These are phyloP conservation scores for rat (Rattus norvegicus) DNA, from an alignment of 2,113 vertebrate genomes.

Conservation along the genomic window GRCr8 NC_086039.1:134263501-134264000, in stretches of 20 bases:
- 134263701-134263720: conserved; percentile 74
- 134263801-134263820: conserved; percentile 69
- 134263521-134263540: conserved; percentile 46
- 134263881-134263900: conserved; percentile 57
- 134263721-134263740: conserved; percentile 71
- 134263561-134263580: background rate
- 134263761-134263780: conserved; percentile 75
- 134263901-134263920: conserved; percentile 74
- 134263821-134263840: conserved; percentile 73
- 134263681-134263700: conserved; percentile 74
- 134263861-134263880: conserved; percentile 48
- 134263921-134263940: conserved; percentile 66
- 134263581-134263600: conserved; percentile 58
- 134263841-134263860: conserved; percentile 70
- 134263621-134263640: conserved; percentile 69
- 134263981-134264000: conserved; percentile 4
- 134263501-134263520: conserved; percentile 45
- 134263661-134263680: conserved; percentile 62
- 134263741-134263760: conserved; percentile 60
- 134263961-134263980: conserved; percentile 44
- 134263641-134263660: conserved; percentile 50
- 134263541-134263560: conserved; percentile 37
- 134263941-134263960: conserved; percentile 54
- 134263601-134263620: conserved; percentile 49
- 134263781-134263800: conserved; percentile 48